phyloP scores from a whole-genome alignment of 2,113 vertebrate species.

The Peromyscus californicus region DNA sequence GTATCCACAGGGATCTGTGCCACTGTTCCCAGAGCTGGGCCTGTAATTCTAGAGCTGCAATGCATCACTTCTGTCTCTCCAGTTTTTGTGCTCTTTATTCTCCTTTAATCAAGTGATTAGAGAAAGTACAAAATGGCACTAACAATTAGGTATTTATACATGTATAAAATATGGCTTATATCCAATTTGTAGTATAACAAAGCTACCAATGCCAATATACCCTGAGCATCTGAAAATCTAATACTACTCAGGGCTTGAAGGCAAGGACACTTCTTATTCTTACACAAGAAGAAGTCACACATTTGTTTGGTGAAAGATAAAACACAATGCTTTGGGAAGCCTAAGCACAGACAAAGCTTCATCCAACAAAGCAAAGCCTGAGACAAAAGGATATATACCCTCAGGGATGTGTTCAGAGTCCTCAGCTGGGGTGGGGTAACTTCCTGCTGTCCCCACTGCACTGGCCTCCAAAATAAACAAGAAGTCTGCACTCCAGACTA shows the following conservation, averaged over 20 bases:
- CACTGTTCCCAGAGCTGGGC: not conserved
- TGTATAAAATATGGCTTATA: not conserved
- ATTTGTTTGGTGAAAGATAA: not conserved
- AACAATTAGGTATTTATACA: not conserved
- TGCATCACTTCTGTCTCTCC: not conserved
- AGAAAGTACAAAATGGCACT: not conserved
- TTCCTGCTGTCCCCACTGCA: fast-evolving
- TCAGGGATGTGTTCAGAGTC: too few species aligned
- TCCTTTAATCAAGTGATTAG: not conserved
- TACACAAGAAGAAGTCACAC: not conserved
- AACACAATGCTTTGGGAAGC: not conserved
- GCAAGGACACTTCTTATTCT: not conserved
- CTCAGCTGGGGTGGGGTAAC: not conserved
- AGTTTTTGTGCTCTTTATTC: not conserved
- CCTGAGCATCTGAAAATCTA: not conserved
- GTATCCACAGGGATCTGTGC: not conserved
- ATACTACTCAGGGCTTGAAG: not conserved
- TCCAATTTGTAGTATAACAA: not conserved
- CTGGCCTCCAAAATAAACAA: fast-evolving
- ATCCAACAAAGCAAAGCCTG: not conserved
- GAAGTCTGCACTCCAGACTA: fast-evolving
- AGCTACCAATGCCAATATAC: not conserved
- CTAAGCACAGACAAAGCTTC: not conserved
- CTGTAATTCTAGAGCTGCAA: not conserved
- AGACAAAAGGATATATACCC: fast-evolving